Evolutionary conservation across 2,113 vertebrate genomes (phyloP).

Genomic region (Caracal caracal): DNA sequence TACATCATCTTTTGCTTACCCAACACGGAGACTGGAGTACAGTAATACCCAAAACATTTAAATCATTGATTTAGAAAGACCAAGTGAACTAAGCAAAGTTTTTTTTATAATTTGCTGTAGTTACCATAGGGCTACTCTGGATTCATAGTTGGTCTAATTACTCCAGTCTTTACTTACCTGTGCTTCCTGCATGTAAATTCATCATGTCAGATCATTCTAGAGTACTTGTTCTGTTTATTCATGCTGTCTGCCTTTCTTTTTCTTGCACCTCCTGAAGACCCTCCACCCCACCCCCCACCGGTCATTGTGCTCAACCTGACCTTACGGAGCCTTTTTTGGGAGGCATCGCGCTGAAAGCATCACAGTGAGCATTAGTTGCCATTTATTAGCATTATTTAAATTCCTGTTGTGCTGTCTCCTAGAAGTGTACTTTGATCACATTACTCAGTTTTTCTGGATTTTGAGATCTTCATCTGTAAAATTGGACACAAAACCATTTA

Average conservation of each 20-base stretch:
- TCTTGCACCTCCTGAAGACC: background rate
- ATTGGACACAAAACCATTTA: background rate
- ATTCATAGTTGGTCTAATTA: background rate
- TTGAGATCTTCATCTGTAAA: background rate
- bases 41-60: background rate
- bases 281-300: too few species aligned
- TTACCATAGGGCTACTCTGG: background rate
- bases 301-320: background rate
- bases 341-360: background rate
- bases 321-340: background rate
- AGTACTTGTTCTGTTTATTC: background rate
- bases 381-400: background rate
- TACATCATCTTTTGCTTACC: background rate
- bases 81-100: background rate
- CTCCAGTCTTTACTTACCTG: slow-evolving; percentile 13
- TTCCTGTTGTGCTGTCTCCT: background rate
- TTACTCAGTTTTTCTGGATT: slow-evolving; percentile 10
- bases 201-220: background rate
- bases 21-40: background rate
- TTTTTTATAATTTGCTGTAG: background rate
- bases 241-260: background rate
- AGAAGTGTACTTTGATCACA: background rate
- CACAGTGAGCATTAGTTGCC: background rate
- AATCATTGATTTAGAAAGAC: slow-evolving; percentile 35
- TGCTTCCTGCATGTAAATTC: background rate